Evolutionary conservation across 2,113 vertebrate species (phyloP), one percentile per base, ranked within the genome.

Genomic region (Bubalus kerabau): DNA sequence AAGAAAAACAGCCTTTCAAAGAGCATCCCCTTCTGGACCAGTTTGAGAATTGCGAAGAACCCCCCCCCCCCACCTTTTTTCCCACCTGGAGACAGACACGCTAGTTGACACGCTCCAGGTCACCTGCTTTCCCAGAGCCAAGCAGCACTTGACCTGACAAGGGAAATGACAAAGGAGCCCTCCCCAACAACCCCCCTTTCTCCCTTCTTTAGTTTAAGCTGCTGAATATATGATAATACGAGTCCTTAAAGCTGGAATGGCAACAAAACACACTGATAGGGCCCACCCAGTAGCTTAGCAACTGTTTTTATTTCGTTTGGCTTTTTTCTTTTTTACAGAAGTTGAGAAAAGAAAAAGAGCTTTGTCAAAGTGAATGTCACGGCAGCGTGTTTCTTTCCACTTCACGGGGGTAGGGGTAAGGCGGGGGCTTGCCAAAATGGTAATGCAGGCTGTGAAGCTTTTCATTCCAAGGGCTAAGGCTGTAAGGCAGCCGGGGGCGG

Each of bases 281-380:
- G 96, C 62, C 60, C 82, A 93, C 9, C 92, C 50, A 15, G 97
- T 97, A 98, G 60, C 98, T 98, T 98, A 99, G 98, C 98, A 98
- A 98, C 98, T 98, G 96, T 67, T 98, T 96, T 97, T 97, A 96
- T 87, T 97, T 98, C 97, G 96, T 97, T 95, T 96, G 30, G 48
- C 40, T 97, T 82, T 91, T 71, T 56, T 54, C 71, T 74, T 94
- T 86, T 91, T 91, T 92, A 57, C 84, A 85, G 88, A 97, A 95
- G 93, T 36, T 98, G 76, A 43, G 11, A 88, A 95, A 92, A 85
- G 36, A 90, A 96, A 96, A 95, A 90, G 24, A 98, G 97, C 95
- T 96, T 32, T 81, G 95, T 98, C 95, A 98, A 98, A 98, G 93
- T 87, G 95, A 98, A 87, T 94, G 97, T 97, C 93, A 84, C 0